A percentile compares a stretch with the other conserved stretches of the same genome.
phyloP scores from a whole-genome alignment of 2,888 invertebrate genomes.

The Agriopis leucophaearia region DNA sequence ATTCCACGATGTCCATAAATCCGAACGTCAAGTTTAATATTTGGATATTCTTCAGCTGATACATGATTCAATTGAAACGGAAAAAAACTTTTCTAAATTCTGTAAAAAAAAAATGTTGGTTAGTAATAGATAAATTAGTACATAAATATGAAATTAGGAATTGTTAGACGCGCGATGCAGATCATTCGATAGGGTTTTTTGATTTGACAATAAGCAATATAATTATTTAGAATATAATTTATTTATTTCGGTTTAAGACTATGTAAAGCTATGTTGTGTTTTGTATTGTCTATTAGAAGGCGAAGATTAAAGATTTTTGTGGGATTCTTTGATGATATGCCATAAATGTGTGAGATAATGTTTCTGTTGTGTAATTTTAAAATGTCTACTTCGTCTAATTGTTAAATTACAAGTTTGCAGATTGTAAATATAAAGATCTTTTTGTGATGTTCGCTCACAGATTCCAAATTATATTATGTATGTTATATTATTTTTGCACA shows the following conservation, averaged over 20 bases:
- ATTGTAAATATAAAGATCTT: constrained; percentile 43
- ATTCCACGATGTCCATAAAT: constrained; percentile 52
- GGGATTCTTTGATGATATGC: constrained; percentile 78
- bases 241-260: constrained; percentile 85
- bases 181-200: constrained; percentile 66
- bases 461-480: constrained; percentile 37
- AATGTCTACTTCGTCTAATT: constrained; percentile 54
- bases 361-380: constrained; percentile 79
- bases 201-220: constrained; percentile 83
- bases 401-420: constrained; percentile 43
- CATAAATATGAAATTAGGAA: constrained; percentile 71
- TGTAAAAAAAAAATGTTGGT: constrained; percentile 63
- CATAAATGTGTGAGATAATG: constrained; percentile 83
- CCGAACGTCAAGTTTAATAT: constrained; percentile 37
- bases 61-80: not conserved
- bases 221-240: constrained; percentile 75
- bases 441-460: constrained; percentile 41
- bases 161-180: constrained; percentile 56
- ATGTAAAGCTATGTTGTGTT: constrained; percentile 84
- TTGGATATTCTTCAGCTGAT: constrained; percentile 12
- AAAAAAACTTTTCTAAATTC: constrained; percentile 53
- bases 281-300: constrained; percentile 78
- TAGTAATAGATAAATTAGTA: constrained; percentile 65
- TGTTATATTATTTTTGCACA: constrained; percentile 42
- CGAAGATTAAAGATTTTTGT: constrained; percentile 70